Base-by-base conservation (phyloP, 2,797 vertebrate species). In the Melanotaenia trifasciata region DNA sequence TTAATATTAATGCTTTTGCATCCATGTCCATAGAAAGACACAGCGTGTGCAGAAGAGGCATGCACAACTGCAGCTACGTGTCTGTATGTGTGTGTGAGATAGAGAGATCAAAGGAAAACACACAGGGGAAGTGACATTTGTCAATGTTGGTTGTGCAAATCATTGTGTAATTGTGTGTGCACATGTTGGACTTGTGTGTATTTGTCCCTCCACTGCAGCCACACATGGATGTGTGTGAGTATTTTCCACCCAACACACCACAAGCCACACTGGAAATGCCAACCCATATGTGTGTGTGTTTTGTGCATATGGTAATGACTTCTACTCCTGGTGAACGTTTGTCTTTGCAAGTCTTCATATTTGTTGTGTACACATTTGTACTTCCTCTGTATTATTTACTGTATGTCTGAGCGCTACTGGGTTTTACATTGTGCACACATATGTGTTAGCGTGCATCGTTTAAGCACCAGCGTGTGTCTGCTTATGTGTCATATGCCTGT, bases 81-180 rank as follows among this genome's bases (percentile, higher is more conserved):
- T 57, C 66, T 24, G 67, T n/a, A 35, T 64, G 30, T 64, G n/a
- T 16, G 26, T 35, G 24, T 5, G 26, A 0, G 36, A 35, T 59
- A 24, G 30, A 11, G 4, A 11, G 79, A 75, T 82, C 64, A 77
- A 67, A 78, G 60, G 47, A 20, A 59, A 38, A 50, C 62, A 63
- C 33, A 51, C 68, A n/a, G 56, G 30, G 40, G 67, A 68, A 38
- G 68, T 70, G 79, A 69, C 71, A 78, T 84, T 81, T 81, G 75
- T 65, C 32, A 58, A 50, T 2, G 45, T 56, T 40, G 64, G 13
- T 18, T 6, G 45, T 66, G 78, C n/a, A 51, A 32, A 20, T 67
- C 10, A 5, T 24, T 36, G 35, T 69, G 67, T 47, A 54, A 5
- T n/a, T 43, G 43, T 64, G 60, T 47, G 58, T 62, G 32, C 28